A percentile compares a stretch with the other conserved stretches of the same genome.
phyloP scores from a whole-genome alignment of 2,113 vertebrate species.

The Pelecanus crispus region DNA sequence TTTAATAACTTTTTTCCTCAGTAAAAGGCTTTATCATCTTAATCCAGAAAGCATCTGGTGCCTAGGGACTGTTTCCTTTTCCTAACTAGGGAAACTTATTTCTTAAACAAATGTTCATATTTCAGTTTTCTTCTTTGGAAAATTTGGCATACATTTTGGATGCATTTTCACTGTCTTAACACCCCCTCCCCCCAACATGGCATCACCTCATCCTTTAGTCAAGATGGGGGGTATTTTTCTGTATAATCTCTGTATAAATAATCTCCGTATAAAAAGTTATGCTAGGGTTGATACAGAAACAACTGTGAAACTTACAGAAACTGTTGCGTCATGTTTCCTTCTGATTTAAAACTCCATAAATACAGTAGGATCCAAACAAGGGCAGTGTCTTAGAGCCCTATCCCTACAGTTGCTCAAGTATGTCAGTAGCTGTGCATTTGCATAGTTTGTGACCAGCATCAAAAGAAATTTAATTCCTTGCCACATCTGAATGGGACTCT shows the following conservation, averaged over 20 bases:
- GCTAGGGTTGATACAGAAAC: neutral
- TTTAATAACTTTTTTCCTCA: neutral
- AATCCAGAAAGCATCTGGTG: neutral
- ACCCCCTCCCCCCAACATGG: neutral
- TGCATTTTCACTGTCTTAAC: neutral
- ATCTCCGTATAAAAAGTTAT: neutral
- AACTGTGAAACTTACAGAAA: neutral
- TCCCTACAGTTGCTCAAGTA: neutral
- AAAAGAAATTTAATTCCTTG: neutral
- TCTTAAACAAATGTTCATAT: neutral
- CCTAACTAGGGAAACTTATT: neutral
- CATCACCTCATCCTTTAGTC: neutral
- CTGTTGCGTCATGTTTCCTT: neutral
- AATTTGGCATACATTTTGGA: neutral
- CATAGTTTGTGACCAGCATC: neutral
- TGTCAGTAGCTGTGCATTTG: neutral
- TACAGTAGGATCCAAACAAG: neutral
- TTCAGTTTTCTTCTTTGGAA: neutral
- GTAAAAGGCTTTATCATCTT: neutral
- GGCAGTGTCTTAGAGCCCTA: neutral
- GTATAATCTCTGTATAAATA: neutral
- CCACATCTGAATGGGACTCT: neutral
- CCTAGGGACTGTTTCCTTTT: neutral
- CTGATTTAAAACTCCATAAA: neutral
- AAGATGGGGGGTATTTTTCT: neutral